Percentiles rank a stretch among this genome's conserved stretches.
Evolutionary conservation across 2,797 vertebrate species (phyloP).

Genomic region (Acanthurus lineatus): DNA sequence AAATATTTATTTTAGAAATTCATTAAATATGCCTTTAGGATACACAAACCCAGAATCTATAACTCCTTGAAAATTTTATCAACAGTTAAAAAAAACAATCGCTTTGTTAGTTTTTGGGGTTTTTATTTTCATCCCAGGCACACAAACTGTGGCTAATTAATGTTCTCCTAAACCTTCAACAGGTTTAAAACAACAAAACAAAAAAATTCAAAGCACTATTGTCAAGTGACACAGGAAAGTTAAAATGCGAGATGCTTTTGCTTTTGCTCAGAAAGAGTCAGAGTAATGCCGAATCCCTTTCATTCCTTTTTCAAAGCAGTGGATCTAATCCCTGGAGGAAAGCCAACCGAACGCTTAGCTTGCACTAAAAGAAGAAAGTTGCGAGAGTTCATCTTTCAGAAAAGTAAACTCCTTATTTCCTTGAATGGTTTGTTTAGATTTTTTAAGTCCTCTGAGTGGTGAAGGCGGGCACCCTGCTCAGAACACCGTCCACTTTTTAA

Average conservation of each 20-base stretch:
- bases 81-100: background rate
- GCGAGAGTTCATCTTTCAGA: constrained; percentile 43
- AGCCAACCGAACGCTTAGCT: constrained; percentile 29
- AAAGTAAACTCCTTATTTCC: constrained; percentile 59
- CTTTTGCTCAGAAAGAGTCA: constrained; percentile 10
- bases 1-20: background rate
- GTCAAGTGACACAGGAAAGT: constrained; percentile 20
- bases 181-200: background rate
- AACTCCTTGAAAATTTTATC: background rate
- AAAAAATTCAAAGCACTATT: background rate
- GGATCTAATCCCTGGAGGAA: constrained; percentile 48
- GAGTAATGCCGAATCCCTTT: constrained; percentile 24
- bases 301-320: constrained; percentile 48
- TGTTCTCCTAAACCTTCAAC: constrained; percentile 18
- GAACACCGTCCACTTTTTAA: constrained; percentile 70
- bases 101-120: background rate
- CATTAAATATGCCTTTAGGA: background rate
- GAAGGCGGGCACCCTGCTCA: constrained; percentile 49
- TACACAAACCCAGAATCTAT: background rate
- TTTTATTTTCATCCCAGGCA: background rate
- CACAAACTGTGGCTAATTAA: constrained; percentile 10
- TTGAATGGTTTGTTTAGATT: constrained; percentile 33
- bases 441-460: constrained; percentile 49
- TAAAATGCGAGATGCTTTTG: constrained; percentile 19
- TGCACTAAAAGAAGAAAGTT: constrained; percentile 41